Evolutionary conservation across 2,888 invertebrate genomes (phyloP), one percentile per base, ranked within the genome.

Genomic region (Netelia melanura): DNA sequence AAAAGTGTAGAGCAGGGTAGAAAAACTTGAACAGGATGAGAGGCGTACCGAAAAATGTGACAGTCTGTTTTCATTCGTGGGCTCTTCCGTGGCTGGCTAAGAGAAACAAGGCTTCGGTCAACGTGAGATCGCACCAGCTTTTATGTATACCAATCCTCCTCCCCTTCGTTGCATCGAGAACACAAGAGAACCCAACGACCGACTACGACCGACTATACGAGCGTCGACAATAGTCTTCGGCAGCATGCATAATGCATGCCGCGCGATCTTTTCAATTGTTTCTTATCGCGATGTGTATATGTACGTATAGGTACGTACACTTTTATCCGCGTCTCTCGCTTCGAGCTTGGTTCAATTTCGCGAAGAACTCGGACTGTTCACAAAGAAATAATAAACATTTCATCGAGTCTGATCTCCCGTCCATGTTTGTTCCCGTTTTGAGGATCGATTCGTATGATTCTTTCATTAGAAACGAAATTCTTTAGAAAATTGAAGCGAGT

Each of bases 171-270:
- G 70, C 23, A 17, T 43, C 14, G 25, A 56, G 75, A 25, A 68
- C 71, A 56, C 21, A 38, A 25, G 62, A 78, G 54, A 61, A 44
- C 54, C 58, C 76, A 67, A 77, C 56, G 54, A 67, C 52, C 25
- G 52, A 58, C 61, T 17, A 70, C 56, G 54, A 67, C 52, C 25
- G 52, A 58, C 61, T 17, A 70, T 48, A 71, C 67, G 76, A 86
- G 86, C 87, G 87, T 89, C 89, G 87, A 88, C 88, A 89, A 91
- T 89, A 89, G 88, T 88, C 84, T 21, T 56, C 54, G 86, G 78
- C 72, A 75, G 70, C 83, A 89, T 91, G 89, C 88, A 91, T 91
- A 90, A 91, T 90, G 88, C 89, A 91, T 90, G 72, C 65, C 70
- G 72, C 81, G 54, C 56, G 17, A 38, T 81, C 74, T 77, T 81